Conservation (phyloP, 2,797 vertebrate species). For the Potorous gilbertii region DNA sequence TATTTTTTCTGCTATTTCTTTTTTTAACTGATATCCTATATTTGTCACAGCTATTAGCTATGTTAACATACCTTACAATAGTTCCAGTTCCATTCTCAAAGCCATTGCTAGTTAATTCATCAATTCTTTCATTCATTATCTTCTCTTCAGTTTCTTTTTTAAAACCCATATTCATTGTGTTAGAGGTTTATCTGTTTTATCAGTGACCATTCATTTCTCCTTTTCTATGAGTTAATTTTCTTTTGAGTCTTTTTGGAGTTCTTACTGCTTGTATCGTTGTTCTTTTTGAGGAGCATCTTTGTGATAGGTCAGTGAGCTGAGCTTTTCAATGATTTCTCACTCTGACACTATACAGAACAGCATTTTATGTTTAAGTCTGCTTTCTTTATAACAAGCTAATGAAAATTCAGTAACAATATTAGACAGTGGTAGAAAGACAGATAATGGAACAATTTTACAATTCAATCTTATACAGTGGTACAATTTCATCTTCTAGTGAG, state of each 20-base stretch:
- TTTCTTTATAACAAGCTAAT: not conserved
- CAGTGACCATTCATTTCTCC: not conserved
- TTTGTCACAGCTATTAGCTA: not conserved
- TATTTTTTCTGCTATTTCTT: not conserved
- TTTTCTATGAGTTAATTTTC: not conserved
- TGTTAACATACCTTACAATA: not conserved
- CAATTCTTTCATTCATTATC: not conserved
- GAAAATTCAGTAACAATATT: not conserved
- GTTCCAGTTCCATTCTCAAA: not conserved
- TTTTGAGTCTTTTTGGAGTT: not conserved
- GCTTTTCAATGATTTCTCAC: not conserved
- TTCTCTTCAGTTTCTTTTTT: not conserved
- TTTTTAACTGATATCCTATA: not conserved
- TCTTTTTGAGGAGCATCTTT: not conserved
- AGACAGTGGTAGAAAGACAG: not conserved
- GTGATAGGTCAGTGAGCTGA: not conserved
- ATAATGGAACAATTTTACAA: not conserved
- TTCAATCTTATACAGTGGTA: not conserved
- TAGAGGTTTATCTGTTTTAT: not conserved
- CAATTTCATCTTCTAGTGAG: not conserved
- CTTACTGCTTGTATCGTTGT: not conserved
- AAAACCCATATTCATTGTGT: not conserved
- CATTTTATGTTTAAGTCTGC: not conserved
- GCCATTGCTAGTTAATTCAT: not conserved
- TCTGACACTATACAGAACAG: not conserved